Evolutionary conservation across 2,888 invertebrate species (phyloP).

Genomic region (Drosophila borealis): DNA sequence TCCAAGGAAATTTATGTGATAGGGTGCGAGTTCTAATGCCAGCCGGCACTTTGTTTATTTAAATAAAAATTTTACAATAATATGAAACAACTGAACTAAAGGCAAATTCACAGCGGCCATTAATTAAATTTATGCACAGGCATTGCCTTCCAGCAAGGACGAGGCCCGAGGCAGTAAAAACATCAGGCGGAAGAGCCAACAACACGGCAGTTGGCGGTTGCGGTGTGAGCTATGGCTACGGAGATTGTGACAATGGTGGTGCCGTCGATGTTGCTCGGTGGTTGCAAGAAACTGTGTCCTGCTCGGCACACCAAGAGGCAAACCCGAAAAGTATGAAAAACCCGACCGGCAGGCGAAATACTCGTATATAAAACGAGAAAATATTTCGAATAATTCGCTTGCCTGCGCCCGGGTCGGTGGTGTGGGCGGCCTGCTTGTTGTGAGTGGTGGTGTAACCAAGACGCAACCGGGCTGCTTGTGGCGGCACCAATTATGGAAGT

Average conservation of each 20-base stretch:
- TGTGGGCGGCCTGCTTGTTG: conserved; percentile 9
- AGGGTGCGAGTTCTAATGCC: conserved; percentile 25
- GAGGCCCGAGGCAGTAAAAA: conserved; percentile 22
- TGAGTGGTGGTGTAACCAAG: conserved; percentile 40
- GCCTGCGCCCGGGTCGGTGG: conserved; percentile 35
- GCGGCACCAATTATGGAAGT: conserved; percentile 74
- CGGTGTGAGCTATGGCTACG: conserved; percentile 22
- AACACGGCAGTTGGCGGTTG: conserved; percentile 53
- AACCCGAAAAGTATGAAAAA: conserved; percentile 39
- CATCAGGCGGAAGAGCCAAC: conserved; percentile 54
- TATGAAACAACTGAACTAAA: conserved; percentile 57
- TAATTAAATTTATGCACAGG: conserved; percentile 71
- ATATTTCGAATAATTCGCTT: conserved; percentile 70
- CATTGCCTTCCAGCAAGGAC: conserved; percentile 31
- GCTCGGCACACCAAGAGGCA: conserved; percentile 24
- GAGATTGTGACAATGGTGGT: conserved; percentile 51
- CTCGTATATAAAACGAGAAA: conserved; percentile 56
- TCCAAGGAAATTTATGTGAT: conserved; percentile 29
- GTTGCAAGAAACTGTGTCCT: conserved; percentile 43
- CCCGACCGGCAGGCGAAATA: conserved; percentile 39
- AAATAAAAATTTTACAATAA: conserved; percentile 56
- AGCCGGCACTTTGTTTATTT: conserved; percentile 46
- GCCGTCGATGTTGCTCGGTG: conserved; percentile 39
- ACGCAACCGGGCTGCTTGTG: conserved; percentile 68
- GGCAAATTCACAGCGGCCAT: conserved; percentile 63